Percentiles rank a stretch among this genome's conserved stretches.
Evolutionary conservation across 2,797 vertebrate genomes (phyloP).

Genomic region (Karalla daura): DNA sequence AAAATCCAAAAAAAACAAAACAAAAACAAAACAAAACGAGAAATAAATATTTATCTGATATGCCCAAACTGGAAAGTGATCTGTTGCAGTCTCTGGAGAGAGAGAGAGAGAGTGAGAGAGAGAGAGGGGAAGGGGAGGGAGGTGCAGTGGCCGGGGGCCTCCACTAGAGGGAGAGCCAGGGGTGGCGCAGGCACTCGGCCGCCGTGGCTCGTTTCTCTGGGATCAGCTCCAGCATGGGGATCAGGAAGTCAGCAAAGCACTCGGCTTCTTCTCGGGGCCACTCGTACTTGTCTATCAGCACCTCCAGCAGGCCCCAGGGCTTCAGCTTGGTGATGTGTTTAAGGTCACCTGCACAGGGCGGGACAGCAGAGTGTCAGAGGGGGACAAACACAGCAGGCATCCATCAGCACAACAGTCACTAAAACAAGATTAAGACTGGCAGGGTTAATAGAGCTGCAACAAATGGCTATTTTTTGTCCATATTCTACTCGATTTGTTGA

Average conservation of each 20-base stretch:
- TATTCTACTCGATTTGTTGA: no score
- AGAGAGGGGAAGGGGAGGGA: slow-evolving; percentile 52
- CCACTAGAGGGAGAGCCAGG: slow-evolving; percentile 86
- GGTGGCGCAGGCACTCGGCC: slow-evolving; percentile 93
- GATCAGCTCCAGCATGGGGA: slow-evolving; percentile 96
- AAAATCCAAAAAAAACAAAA: slow-evolving; percentile 65
- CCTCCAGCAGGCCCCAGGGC: slow-evolving; percentile 97
- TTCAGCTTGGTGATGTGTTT: slow-evolving; percentile 99
- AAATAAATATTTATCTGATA: slow-evolving; percentile 85
- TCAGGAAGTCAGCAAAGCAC: slow-evolving; percentile 94
- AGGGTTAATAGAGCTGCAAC: no score
- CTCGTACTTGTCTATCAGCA: slow-evolving; percentile 96
- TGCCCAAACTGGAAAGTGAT: slow-evolving; percentile 87
- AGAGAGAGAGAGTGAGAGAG: no score
- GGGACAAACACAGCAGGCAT: neutral
- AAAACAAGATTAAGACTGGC: no score
- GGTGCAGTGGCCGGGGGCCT: slow-evolving; percentile 44
- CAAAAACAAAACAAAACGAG: slow-evolving; percentile 46
- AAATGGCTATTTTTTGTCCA: no score
- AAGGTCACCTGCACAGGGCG: slow-evolving; percentile 89
- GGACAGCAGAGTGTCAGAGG: neutral
- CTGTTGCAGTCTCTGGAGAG: slow-evolving; percentile 85
- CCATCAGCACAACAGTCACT: neutral
- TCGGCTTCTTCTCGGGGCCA: slow-evolving; percentile 94
- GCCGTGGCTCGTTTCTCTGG: slow-evolving; percentile 96